Evolutionary conservation across 1,140 invertebrate species (phyloP), one percentile per base, ranked within the genome.

Genomic region (Heliconius melpomene): DNA sequence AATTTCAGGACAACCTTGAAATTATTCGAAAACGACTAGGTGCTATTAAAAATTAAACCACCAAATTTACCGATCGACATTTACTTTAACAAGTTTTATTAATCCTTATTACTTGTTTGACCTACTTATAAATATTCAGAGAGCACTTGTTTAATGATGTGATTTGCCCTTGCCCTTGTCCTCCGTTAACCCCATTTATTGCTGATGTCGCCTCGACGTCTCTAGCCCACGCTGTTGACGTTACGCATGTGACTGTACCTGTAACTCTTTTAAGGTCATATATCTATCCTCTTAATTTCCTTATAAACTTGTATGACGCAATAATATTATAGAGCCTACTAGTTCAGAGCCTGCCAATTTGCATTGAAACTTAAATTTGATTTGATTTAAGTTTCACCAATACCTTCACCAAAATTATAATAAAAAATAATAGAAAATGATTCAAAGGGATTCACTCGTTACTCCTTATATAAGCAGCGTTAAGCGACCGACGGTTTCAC

Each of bases 141-240:
- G 54, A 66, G 23, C 11, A 26, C 11, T 29, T 29, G n/a, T 57
- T n/a, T 57, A 23, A 23, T 23, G n/a, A 46, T n/a, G 60, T 66
- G 60, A 66, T 66, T 26, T 57, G 57, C 54, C 77, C 77, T 74
- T 74, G 77, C 38, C 77, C 72, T 79, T 79, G 77, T 38, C 50
- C 72, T 72, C 57, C n/a, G 36, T 74, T 73, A 73, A 29, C 72
- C 38, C 54, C 23, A 70, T 70, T 66, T 46, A 40, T 74, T 76
- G 18, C 57, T 57, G 60, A 38, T 26, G 75, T 46, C 60, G 60
- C 66, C 74, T 11, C 23, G 26, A 13, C 26, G 71, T 72, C 36
- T 72, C 32, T 72, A 29, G 60, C 60, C 75, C 38, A 71, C 40
- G 75, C 38, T 60, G n/a, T 29, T 72, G 74, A 75, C 60, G 74